Conservation (phyloP, 1,140 invertebrate species). For the Drosophila chauvacae region DNA sequence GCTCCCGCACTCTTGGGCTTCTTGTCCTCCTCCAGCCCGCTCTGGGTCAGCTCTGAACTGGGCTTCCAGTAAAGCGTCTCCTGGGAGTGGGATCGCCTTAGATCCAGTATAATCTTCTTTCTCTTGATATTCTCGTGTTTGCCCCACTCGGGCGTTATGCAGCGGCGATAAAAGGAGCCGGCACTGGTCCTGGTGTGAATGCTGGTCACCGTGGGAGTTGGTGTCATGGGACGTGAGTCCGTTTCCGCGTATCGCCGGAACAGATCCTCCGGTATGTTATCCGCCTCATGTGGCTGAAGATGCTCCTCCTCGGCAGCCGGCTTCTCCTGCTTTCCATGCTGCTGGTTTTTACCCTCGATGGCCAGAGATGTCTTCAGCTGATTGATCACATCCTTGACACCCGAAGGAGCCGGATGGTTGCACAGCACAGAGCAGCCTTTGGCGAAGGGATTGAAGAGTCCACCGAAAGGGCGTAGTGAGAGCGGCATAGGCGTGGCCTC, state of each 20-base stretch:
- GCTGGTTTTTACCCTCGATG: slow-evolving; percentile 57
- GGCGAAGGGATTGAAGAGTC: slow-evolving; percentile 91
- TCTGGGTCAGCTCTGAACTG: slow-evolving; percentile 79
- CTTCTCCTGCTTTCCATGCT: slow-evolving; percentile 44
- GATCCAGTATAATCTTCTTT: slow-evolving; percentile 82
- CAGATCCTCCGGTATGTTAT: slow-evolving; percentile 87
- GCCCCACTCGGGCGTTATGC: slow-evolving; percentile 85
- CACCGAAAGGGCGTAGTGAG: slow-evolving; percentile 89
- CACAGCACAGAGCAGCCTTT: slow-evolving; percentile 91
- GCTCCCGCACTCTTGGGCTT: slow-evolving; percentile 75
- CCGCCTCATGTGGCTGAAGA: slow-evolving; percentile 60
- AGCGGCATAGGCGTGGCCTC: slow-evolving; percentile 74
- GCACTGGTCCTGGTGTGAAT: slow-evolving; percentile 85
- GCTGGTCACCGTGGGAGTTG: slow-evolving; percentile 89
- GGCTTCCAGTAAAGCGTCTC: slow-evolving; percentile 84
- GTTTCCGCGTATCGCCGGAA: slow-evolving; percentile 91
- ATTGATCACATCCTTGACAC: slow-evolving; percentile 89
- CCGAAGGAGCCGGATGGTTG: slow-evolving; percentile 91
- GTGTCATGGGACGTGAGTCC: slow-evolving; percentile 91
- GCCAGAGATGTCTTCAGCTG: slow-evolving; percentile 89
- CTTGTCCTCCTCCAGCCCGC: slow-evolving; percentile 65
- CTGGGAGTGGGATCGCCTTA: slow-evolving; percentile 77
- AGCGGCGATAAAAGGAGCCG: slow-evolving; percentile 84
- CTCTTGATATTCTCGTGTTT: slow-evolving; percentile 80
- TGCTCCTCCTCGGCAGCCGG: slow-evolving; percentile 33